Conservation (phyloP, 1,140 invertebrate species). For the Drosophila orena region DNA sequence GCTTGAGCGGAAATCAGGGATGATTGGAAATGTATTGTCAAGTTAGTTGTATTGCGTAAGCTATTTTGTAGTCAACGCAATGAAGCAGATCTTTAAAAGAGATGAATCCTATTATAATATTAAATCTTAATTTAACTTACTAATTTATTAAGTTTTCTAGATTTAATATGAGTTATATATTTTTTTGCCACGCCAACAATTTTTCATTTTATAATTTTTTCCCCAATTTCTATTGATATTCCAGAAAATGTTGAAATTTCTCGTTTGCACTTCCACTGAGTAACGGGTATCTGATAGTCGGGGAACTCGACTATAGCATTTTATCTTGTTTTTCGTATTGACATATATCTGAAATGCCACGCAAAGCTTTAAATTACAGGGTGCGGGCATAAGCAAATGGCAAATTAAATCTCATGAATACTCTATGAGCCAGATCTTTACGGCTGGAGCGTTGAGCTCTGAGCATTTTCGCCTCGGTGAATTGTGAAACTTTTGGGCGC, state of each 20-base stretch:
- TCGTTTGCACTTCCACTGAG: too few species aligned
- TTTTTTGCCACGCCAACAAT: too few species aligned
- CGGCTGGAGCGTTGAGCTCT: constrained; percentile 5
- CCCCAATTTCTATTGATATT: too few species aligned
- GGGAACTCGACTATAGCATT: too few species aligned
- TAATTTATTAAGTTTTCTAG: too few species aligned
- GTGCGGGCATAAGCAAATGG: constrained; percentile 11
- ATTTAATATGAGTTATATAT: too few species aligned
- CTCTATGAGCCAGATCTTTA: constrained; percentile 24
- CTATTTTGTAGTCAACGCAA: background rate
- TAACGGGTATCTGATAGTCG: too few species aligned
- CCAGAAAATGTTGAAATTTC: too few species aligned
- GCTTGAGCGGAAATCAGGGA: constrained; percentile 7
- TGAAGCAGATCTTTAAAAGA: background rate
- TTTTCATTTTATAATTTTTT: too few species aligned
- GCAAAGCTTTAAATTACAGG: constrained; percentile 1
- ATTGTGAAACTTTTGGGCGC: constrained; percentile 57
- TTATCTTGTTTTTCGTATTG: too few species aligned
- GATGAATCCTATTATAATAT: too few species aligned
- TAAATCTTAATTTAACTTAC: too few species aligned
- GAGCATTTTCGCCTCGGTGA: constrained; percentile 20
- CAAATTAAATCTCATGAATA: constrained; percentile 56
- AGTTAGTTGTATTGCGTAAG: constrained; percentile 11
- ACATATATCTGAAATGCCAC: background rate
- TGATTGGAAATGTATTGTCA: background rate